These are phyloP conservation scores for Leptura quadrifasciata DNA, from an alignment of 2,888 invertebrate genomes.

Conservation along the genomic window DNA sequence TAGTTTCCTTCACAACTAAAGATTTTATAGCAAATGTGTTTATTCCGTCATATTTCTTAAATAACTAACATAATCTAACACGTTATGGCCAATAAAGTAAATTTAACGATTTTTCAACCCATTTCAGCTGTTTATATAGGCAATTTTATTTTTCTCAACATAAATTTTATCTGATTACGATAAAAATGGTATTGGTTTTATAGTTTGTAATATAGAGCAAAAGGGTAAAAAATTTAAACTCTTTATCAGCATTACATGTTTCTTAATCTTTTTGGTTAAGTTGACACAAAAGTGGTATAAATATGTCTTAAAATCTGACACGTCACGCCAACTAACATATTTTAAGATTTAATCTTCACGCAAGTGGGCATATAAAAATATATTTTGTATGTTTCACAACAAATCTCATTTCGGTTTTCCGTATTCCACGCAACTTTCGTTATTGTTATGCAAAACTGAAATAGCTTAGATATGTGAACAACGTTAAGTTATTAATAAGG, in stretches of 20 bases:
- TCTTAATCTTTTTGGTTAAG: not conserved
- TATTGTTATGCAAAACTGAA: slow-evolving; percentile 15
- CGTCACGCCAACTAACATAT: slow-evolving; percentile 28
- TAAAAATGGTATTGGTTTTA: not conserved
- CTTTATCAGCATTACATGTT: not conserved
- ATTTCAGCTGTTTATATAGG: not conserved
- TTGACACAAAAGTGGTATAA: slow-evolving; percentile 12
- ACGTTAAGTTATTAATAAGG: not conserved
- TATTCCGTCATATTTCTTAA: not conserved
- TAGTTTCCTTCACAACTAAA: not conserved
- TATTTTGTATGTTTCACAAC: slow-evolving; percentile 18
- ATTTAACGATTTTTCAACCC: not conserved
- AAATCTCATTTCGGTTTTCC: not conserved
- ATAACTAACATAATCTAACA: not conserved
- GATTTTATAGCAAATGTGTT: not conserved
- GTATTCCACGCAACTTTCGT: slow-evolving; percentile 19
- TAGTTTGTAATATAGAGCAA: not conserved
- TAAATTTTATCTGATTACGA: not conserved
- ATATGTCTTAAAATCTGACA: slow-evolving; percentile 17
- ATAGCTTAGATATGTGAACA: slow-evolving; percentile 5
- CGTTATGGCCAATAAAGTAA: not conserved
- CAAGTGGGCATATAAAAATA: slow-evolving; percentile 29
- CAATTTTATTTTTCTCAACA: not conserved
- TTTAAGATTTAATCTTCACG: slow-evolving; percentile 30
- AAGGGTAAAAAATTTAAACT: not conserved